Percentiles rank a stretch among this genome's conserved stretches.
Evolutionary conservation across 2,888 invertebrate genomes (phyloP).

Genomic region (Willowsia nigromaculata): DNA sequence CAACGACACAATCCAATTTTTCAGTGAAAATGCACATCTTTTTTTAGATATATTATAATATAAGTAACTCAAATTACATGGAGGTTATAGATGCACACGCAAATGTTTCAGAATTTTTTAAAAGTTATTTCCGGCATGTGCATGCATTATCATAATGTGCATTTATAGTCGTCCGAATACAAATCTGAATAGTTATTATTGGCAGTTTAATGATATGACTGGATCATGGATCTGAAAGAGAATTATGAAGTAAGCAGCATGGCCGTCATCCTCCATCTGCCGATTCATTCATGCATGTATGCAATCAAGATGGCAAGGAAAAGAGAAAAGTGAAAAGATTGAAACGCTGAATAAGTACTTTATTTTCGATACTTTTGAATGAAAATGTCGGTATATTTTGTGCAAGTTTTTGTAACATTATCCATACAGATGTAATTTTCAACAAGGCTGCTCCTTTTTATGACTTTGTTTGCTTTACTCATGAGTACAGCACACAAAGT

Average conservation of each 20-base stretch:
- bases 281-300: not conserved
- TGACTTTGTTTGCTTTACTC: not conserved
- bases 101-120: too few species aligned
- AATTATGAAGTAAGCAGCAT: not conserved
- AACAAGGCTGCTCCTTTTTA: constrained; percentile 18
- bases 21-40: not conserved
- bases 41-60: too few species aligned
- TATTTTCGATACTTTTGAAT: not conserved
- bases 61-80: not conserved
- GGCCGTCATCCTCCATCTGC: not conserved
- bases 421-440: constrained; percentile 41
- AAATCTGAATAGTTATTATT: not conserved
- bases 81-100: too few species aligned
- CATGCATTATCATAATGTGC: not conserved
- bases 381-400: too few species aligned
- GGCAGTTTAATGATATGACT: constrained; percentile 5
- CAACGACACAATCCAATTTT: too few species aligned
- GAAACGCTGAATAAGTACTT: not conserved
- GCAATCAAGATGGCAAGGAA: not conserved
- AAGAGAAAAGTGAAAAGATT: not conserved
- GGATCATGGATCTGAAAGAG: not conserved
- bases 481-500: not conserved
- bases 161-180: not conserved
- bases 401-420: not conserved
- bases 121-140: not conserved